Evolutionary conservation across 2,113 vertebrate genomes (phyloP).

Genomic region (Proteles cristata): DNA sequence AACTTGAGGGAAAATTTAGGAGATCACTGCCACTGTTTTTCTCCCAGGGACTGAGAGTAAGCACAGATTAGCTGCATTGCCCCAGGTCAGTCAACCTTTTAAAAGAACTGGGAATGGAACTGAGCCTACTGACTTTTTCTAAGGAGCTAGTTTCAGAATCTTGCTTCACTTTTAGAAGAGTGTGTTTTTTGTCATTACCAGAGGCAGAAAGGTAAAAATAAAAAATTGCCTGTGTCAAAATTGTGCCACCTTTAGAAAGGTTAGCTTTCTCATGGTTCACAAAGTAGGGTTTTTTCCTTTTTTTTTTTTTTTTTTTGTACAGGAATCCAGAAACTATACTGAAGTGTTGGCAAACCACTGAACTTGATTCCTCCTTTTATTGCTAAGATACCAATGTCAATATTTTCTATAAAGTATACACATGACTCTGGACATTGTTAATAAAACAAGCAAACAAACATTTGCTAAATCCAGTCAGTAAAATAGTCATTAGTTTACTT

Average conservation of each 20-base stretch:
- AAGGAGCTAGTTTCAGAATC: background rate
- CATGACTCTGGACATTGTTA: background rate
- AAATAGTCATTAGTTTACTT: background rate
- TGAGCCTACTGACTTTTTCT: conserved; percentile 8
- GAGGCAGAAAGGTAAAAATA: conserved; percentile 69
- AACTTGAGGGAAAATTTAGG: conserved; percentile 27
- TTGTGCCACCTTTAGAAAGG: conserved; percentile 21
- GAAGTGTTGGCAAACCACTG: background rate
- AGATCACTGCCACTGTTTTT: background rate
- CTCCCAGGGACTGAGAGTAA: background rate
- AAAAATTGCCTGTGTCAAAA: conserved; percentile 68
- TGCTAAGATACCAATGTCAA: background rate
- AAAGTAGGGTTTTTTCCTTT: background rate
- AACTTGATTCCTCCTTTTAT: background rate
- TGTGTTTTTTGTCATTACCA: conserved; percentile 37
- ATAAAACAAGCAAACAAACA: background rate
- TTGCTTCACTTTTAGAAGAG: background rate
- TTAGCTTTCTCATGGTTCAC: conserved; percentile 45
- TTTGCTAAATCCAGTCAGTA: background rate
- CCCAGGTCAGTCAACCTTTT: background rate
- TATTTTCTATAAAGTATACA: background rate
- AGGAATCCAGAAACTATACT: background rate
- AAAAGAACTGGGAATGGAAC: background rate
- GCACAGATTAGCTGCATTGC: background rate
- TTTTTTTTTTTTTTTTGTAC: background rate